phyloP scores from a whole-genome alignment of 92 coral and sea anemone species.

The Phenganax marumi region DNA sequence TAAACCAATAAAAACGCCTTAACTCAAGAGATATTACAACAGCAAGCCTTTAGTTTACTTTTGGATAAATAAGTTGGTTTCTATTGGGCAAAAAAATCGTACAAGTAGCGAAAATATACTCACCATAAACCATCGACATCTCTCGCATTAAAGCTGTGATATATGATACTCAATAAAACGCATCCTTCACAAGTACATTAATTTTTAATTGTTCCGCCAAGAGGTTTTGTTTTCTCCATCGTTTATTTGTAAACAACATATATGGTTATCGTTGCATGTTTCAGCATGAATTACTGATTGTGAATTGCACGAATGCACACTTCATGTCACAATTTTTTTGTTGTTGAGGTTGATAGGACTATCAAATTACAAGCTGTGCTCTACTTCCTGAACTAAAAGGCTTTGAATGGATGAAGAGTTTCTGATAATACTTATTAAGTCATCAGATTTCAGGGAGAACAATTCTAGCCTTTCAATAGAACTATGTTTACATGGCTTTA shows the following conservation, averaged over 20 bases:
- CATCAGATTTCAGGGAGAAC: no score
- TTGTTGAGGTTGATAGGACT: not conserved
- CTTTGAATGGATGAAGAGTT: no score
- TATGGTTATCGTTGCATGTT: no score
- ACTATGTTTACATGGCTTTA: no score
- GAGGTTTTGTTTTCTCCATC: no score
- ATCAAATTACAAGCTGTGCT: not conserved
- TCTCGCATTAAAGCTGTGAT: conserved; percentile 8
- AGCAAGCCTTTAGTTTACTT: not conserved
- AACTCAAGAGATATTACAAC: not conserved
- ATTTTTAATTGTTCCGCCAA: not conserved
- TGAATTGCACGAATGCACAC: no score
- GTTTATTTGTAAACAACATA: no score
- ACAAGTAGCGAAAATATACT: not conserved
- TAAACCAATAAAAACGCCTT: not conserved
- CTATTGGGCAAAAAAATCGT: not conserved
- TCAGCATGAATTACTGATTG: no score
- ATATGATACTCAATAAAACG: not conserved
- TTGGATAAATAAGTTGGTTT: not conserved
- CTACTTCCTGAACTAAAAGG: no score
- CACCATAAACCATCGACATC: conserved; percentile 25
- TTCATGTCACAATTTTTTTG: not conserved
- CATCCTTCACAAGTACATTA: conserved; percentile 5
- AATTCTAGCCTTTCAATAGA: no score
- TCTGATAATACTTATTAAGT: no score